Percentiles rank a stretch among this genome's conserved stretches.
phyloP scores from a whole-genome alignment of 2,113 vertebrate species.

The Romanogobio albipinnatus region DNA sequence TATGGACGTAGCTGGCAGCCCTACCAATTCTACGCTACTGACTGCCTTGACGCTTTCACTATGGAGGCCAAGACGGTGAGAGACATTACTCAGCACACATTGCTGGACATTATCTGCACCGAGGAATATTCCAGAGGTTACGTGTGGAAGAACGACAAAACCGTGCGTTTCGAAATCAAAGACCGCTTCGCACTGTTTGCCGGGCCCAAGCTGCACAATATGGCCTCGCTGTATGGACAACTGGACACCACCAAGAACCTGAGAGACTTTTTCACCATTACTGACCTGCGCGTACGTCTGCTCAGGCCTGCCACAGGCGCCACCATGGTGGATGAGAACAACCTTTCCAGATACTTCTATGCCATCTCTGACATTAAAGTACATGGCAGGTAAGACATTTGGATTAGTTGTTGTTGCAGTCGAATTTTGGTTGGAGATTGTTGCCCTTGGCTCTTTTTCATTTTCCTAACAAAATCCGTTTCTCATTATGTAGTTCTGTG shows the following conservation, averaged over 20 bases:
- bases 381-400: slow-evolving; percentile 90
- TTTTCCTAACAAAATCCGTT: not conserved
- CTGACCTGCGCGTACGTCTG: slow-evolving; percentile 92
- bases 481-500: not conserved
- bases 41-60: slow-evolving; percentile 96
- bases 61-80: slow-evolving; percentile 97
- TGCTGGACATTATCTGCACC: slow-evolving; percentile 98
- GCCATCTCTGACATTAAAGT: slow-evolving; percentile 98
- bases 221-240: slow-evolving; percentile 98
- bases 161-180: slow-evolving; percentile 98
- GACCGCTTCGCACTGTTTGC: slow-evolving; percentile 97
- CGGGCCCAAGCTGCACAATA: slow-evolving; percentile 93
- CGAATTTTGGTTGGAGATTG: not conserved
- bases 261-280: slow-evolving; percentile 98
- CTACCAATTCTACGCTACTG: slow-evolving; percentile 97
- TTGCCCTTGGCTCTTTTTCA: not conserved
- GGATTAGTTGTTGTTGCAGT: not conserved
- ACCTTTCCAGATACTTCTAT: slow-evolving; percentile 95
- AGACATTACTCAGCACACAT: slow-evolving; percentile 91
- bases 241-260: slow-evolving; percentile 98
- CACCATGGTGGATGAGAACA: slow-evolving; percentile 92
- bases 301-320: slow-evolving; percentile 94
- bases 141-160: slow-evolving; percentile 94
- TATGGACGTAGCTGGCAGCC: slow-evolving; percentile 97
- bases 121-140: slow-evolving; percentile 97